Percentiles rank a stretch among this genome's conserved stretches.
Conservation (phyloP, 2,797 vertebrate species). For the Lerista edwardsae region DNA sequence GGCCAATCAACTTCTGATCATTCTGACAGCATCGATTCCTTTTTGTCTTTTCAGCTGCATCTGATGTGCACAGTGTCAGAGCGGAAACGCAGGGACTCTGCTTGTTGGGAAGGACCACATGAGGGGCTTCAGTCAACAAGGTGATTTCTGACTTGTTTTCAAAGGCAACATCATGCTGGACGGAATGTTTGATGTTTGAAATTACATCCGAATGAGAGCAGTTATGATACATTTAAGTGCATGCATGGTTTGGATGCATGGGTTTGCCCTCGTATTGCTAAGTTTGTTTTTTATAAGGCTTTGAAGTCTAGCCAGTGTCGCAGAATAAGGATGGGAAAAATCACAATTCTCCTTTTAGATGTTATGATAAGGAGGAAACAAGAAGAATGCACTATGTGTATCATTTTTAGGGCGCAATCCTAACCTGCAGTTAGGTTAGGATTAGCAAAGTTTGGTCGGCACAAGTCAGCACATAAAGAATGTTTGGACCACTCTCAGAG, state of each 20-base stretch:
- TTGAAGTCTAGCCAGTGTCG: not conserved
- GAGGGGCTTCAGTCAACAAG: not conserved
- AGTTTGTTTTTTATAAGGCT: not conserved
- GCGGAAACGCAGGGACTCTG: not conserved
- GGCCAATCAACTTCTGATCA: slow-evolving; percentile 49
- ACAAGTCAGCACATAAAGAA: too few species aligned
- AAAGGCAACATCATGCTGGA: slow-evolving; percentile 2
- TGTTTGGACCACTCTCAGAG: too few species aligned
- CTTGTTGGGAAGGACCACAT: not conserved
- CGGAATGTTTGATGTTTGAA: slow-evolving; percentile 24
- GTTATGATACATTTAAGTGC: not conserved
- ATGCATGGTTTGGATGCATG: not conserved
- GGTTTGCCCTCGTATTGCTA: not conserved
- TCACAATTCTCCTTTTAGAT: not conserved
- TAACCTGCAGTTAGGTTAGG: too few species aligned
- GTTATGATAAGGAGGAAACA: not conserved
- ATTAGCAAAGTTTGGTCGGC: too few species aligned
- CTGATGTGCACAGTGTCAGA: slow-evolving; percentile 57
- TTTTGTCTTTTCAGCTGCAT: slow-evolving; percentile 59
- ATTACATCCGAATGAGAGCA: not conserved
- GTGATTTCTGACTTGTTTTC: slow-evolving; percentile 3
- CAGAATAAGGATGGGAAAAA: not conserved
- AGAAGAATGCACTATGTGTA: not conserved
- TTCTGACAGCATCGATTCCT: slow-evolving; percentile 44
- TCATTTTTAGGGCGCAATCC: not conserved